These are phyloP conservation scores for Illadopsis cleaveri DNA, from an alignment of 2,113 vertebrate genomes.

Conservation along the genomic window DNA sequence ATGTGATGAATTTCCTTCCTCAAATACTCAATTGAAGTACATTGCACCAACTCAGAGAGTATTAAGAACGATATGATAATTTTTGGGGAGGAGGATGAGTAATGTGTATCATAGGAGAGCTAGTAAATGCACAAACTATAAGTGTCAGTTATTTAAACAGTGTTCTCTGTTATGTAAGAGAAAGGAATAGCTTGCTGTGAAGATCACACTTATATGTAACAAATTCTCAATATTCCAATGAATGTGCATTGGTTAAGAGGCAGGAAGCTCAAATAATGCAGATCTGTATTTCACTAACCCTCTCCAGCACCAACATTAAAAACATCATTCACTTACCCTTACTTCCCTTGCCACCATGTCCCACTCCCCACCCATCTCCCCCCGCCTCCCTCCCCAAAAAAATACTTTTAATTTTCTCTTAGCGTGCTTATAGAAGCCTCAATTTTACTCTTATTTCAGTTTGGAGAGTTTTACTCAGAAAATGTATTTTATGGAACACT, in stretches of 20 bases:
- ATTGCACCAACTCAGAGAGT: background rate
- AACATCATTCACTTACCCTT: background rate
- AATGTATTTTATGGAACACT: background rate
- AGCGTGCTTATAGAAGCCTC: background rate
- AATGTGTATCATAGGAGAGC: background rate
- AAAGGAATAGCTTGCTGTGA: background rate
- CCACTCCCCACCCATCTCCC: background rate
- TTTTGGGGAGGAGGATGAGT: background rate
- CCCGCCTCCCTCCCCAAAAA: rapidly evolving
- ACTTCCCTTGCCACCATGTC: rapidly evolving
- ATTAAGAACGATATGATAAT: background rate
- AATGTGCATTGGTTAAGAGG: background rate
- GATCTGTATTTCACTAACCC: background rate
- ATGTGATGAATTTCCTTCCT: background rate
- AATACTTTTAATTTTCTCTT: background rate
- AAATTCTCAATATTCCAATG: background rate
- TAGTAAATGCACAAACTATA: background rate
- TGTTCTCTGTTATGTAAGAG: background rate
- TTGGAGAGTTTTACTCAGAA: background rate
- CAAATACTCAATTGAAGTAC: background rate
- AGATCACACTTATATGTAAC: background rate
- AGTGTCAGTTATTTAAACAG: background rate
- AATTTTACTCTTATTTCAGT: background rate
- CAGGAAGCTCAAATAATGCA: background rate
- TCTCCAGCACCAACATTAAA: background rate